Evolutionary conservation across 1,140 invertebrate genomes (phyloP).

Genomic region (Vanessa tameamea): DNA sequence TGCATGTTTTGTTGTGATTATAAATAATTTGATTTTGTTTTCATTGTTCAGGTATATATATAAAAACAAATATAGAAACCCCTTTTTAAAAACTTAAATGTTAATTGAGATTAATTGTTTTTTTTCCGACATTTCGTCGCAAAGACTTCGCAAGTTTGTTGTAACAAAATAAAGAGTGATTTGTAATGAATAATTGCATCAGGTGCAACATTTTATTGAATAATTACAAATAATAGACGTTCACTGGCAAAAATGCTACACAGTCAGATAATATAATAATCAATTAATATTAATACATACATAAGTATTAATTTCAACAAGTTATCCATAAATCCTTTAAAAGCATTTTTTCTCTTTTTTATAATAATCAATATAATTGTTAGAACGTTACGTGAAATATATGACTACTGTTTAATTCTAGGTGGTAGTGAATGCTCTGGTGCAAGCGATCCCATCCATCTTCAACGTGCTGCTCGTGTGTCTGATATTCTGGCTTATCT

Average conservation of each 20-base stretch:
- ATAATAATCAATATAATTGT: too few relatives aligned
- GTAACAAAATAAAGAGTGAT: not conserved
- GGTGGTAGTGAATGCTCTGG: constrained; percentile 94
- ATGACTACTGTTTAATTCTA: constrained; percentile 40
- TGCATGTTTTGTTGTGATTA: constrained; percentile 17
- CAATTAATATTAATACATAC: too few relatives aligned
- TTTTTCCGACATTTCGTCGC: too few relatives aligned
- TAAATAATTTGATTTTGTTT: not conserved
- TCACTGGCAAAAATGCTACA: too few relatives aligned
- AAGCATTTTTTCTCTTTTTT: too few relatives aligned
- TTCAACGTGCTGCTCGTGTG: constrained; percentile 97
- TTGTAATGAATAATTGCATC: not conserved
- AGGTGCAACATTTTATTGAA: not conserved
- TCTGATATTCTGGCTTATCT: constrained; percentile 96
- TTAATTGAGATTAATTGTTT: too few relatives aligned
- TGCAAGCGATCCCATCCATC: constrained; percentile 97
- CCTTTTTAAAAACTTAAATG: too few relatives aligned
- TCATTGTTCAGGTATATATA: not conserved
- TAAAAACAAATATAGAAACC: too few relatives aligned
- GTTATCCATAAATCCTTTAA: too few relatives aligned
- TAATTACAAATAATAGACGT: not conserved
- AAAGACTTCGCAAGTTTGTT: too few relatives aligned
- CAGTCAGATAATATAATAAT: too few relatives aligned
- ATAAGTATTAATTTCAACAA: too few relatives aligned
- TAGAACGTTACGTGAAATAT: not conserved